Percentiles rank a stretch among this genome's conserved stretches.
These are phyloP conservation scores for Tricholauxania praeusta DNA, from an alignment of 2,888 invertebrate genomes.

Conservation along the genomic window DNA sequence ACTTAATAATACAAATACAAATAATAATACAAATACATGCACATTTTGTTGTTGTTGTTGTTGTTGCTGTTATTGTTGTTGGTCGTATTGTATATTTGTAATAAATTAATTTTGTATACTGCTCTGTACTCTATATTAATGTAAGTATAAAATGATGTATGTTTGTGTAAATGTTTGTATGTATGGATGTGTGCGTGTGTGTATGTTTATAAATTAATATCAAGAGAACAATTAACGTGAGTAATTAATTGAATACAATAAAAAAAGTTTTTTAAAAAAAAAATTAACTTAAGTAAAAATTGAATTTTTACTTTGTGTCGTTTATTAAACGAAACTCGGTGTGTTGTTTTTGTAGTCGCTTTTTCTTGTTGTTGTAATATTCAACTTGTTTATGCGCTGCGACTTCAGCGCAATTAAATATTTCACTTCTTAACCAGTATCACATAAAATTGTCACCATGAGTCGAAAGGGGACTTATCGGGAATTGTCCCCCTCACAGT, in stretches of 20 bases:
- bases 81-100: background rate
- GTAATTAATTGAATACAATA: too few relatives aligned
- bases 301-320: too few relatives aligned
- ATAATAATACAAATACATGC: constrained; percentile 44
- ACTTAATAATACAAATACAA: constrained; percentile 53
- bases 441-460: constrained; percentile 27
- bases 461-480: too few relatives aligned
- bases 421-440: constrained; percentile 33
- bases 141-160: background rate
- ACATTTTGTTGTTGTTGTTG: background rate
- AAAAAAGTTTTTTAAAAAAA: too few relatives aligned
- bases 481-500: too few relatives aligned
- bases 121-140: constrained; percentile 31
- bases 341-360: background rate
- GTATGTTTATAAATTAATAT: constrained; percentile 41
- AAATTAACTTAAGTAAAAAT: too few relatives aligned
- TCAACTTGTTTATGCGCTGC: constrained; percentile 1
- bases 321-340: background rate
- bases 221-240: background rate
- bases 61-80: constrained; percentile 10
- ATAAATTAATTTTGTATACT: constrained; percentile 27
- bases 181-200: constrained; percentile 33
- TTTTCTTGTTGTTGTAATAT: background rate
- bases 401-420: constrained; percentile 7
- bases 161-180: constrained; percentile 1